Evolutionary conservation across 2,113 vertebrate species (phyloP).

Genomic region (Microtus oregoni): DNA sequence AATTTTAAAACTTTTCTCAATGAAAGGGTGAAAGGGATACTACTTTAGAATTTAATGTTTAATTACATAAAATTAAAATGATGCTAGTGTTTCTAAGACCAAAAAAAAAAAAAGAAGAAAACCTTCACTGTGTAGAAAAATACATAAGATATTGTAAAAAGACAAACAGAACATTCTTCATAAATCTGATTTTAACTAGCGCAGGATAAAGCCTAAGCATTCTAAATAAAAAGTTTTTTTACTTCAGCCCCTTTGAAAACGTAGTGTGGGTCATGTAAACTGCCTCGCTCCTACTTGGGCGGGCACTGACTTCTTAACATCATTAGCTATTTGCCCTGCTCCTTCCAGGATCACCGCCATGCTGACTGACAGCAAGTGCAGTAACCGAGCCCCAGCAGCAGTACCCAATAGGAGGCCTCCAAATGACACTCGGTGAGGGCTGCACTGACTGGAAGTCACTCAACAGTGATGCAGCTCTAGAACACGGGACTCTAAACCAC

Average conservation of each 20-base stretch:
- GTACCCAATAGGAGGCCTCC: background rate
- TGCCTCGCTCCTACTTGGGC: background rate
- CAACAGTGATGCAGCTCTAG: background rate
- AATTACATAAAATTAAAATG: slow-evolving; percentile 63
- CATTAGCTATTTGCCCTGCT: background rate
- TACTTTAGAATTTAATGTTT: slow-evolving; percentile 39
- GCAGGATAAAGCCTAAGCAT: slow-evolving; percentile 8
- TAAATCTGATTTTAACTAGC: slow-evolving; percentile 40
- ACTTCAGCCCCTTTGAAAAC: slow-evolving; percentile 28
- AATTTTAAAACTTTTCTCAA: slow-evolving; percentile 31
- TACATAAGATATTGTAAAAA: background rate
- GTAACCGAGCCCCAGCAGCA: background rate
- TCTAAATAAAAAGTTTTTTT: slow-evolving; percentile 46
- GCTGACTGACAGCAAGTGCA: background rate
- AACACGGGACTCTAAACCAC: background rate
- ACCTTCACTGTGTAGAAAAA: background rate
- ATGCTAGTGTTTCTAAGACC: slow-evolving; percentile 13
- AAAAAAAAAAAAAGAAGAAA: background rate
- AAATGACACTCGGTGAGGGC: background rate
- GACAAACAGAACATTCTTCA: background rate
- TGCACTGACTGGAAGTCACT: background rate
- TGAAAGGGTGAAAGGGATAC: slow-evolving; percentile 3
- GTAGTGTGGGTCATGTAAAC: background rate
- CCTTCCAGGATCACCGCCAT: slow-evolving; percentile 18
- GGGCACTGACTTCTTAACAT: background rate